Evolutionary conservation across 2,797 vertebrate genomes (phyloP), one percentile per base, ranked within the genome.

Genomic region (Xerus rutilus): DNA sequence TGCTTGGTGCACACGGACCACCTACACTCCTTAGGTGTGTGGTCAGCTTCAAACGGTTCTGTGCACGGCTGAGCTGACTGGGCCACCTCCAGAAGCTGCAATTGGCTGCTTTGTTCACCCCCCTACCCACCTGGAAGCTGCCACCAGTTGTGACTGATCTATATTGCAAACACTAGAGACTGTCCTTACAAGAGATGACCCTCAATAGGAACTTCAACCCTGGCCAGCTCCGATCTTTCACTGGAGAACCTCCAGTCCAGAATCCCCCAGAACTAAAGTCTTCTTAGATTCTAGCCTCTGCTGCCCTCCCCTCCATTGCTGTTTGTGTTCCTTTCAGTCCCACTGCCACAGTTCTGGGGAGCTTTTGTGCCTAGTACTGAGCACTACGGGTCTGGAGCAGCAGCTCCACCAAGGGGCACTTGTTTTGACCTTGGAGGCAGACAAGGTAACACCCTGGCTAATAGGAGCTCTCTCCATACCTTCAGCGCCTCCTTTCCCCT

Each of bases 291-390:
- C 85, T 45, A 8, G 3, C 10, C n/a, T 49, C 45, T 35, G 30
- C 39, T 67, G 72, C 14, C 18, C 47, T 47, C 35, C 20, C 35
- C 12, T 49, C 30, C 28, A 25, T 30, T 14, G 13, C 28, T 70
- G 0, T 21, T 39, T 17, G 32, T 7, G 15, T 39, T 52, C 32
- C 81, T 23, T 89, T 10, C 23, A 8, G 6, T 39, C 15, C 62
- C 25, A 43, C 35, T 10, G 11, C 20, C 30, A 13, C 10, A 78
- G 62, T 35, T 21, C 39, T 30, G 20, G 28, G 7, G 13, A 57
- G 32, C 64, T n/a, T 32, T 43, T 3, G 4, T 1, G 14, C 43
- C 18, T 11, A 4, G 28, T 9, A 9, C 11, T 0, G n/a, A 15
- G 54, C 59, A 23, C 54, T 28, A 13, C 28, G 10, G 23, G 7